Evolutionary conservation across 2,888 invertebrate genomes (phyloP), one percentile per base, ranked within the genome.

Genomic region (Anodontia alba): DNA sequence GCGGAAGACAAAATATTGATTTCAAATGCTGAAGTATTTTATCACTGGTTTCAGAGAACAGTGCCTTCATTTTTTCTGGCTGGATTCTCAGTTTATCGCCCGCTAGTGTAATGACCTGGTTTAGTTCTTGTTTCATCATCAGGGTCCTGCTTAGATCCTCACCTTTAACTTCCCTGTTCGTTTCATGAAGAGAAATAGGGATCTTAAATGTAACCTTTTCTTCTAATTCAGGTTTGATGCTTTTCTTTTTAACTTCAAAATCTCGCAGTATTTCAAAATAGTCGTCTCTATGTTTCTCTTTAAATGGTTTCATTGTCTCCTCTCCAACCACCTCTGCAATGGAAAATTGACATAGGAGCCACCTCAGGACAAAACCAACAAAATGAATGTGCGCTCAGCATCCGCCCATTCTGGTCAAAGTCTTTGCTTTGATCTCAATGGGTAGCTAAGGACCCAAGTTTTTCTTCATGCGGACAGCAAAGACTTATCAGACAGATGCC

Each of bases 31-130:
- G 17, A 10, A 81, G 66, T 26, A 84, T 84, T 20, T 67, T 70
- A 17, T 71, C 62, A 31, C 76, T 75, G 0, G 80, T 69, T 33
- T 79, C 74, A 10, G 46, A 67, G 54, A 84, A 84, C 15, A 84
- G 70, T 12, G 12, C 38, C 51, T 77, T 73, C 10, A 84, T 54
- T n/a, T 72, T 62, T 0, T 74, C 77, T 20, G 81, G 62, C 31
- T 81, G 70, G 0, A 81, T 69, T 1, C 84, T 73, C 7, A 84
- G 71, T 42, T 84, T 84, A 67, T 84, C 81, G 7, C 84, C 81
- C 54, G 81, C 70, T 17, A 84, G 77, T 2, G 84, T 79, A 0
- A 84, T 23, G 2, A 7, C 15, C 33, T 33, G 31, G 17, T 17
- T 33, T 1, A 31, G 20, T 20, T 62, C 62, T 33, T 33, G 33